Percentiles rank a stretch among this genome's conserved stretches.
Evolutionary conservation across 2,888 invertebrate genomes (phyloP).

Genomic region (Nephrotoma appendiculata): DNA sequence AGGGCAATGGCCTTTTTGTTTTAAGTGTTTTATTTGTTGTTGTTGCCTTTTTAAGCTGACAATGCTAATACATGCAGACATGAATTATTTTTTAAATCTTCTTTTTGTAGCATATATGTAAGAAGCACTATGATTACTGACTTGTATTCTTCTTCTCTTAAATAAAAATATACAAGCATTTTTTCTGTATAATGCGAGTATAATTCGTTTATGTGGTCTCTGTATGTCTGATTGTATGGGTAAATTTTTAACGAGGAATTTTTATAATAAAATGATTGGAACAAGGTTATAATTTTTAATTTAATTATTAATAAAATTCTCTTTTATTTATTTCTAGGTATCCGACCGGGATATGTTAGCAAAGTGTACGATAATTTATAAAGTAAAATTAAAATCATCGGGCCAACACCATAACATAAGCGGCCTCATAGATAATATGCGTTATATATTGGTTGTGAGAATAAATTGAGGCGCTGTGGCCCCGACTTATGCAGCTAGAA

Average conservation of each 20-base stretch:
- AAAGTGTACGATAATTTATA: neutral
- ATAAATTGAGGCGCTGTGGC: slow-evolving; percentile 27
- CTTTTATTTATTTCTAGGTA: neutral
- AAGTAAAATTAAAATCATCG: neutral
- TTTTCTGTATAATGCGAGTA: neutral
- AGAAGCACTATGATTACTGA: neutral
- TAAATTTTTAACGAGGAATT: neutral
- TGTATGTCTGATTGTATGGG: neutral
- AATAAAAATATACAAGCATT: neutral
- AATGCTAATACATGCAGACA: neutral
- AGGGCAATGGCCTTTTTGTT: neutral
- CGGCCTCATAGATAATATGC: neutral
- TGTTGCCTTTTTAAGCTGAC: neutral
- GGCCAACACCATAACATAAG: neutral
- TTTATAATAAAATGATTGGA: neutral
- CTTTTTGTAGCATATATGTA: neutral
- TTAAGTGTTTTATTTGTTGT: neutral
- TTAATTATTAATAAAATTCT: neutral
- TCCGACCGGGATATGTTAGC: neutral
- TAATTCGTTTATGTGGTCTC: neutral
- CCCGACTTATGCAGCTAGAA: slow-evolving; percentile 31
- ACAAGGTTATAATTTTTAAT: neutral
- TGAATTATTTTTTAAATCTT: neutral
- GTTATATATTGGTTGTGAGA: neutral
- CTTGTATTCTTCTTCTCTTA: neutral